Conservation (phyloP, 2,113 vertebrate genomes). For the Tonatia bakeri region DNA sequence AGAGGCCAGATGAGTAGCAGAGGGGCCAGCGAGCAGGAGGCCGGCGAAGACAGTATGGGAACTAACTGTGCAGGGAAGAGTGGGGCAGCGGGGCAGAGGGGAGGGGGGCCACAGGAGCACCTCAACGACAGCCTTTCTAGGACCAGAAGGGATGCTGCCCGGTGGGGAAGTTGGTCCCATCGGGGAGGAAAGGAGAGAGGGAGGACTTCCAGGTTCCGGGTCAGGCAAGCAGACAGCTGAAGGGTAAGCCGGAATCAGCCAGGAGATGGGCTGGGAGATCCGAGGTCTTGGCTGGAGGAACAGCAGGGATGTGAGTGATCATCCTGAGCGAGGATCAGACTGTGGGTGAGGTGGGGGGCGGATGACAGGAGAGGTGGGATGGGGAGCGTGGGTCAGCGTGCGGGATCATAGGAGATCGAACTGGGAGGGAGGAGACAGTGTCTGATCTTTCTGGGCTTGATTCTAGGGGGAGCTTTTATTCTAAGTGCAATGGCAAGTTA, state of each 20-base stretch:
- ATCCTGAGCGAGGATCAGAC: neutral
- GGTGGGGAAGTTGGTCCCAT: neutral
- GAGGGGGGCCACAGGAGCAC: neutral
- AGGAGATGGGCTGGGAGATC: neutral
- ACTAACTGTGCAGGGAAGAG: neutral
- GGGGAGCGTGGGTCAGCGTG: no score
- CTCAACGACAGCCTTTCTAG: neutral
- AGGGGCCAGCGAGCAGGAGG: neutral
- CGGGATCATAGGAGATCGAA: no score
- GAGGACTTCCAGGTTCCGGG: neutral
- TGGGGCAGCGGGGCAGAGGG: fast-evolving
- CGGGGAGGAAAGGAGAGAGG: neutral
- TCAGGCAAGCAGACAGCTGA: neutral
- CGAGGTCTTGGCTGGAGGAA: neutral
- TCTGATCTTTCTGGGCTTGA: neutral
- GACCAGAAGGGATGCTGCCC: neutral
- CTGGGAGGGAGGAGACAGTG: neutral
- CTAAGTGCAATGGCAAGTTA: neutral
- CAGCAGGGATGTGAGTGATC: neutral
- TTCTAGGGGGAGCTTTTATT: neutral
- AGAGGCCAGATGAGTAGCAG: neutral
- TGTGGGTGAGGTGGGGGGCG: neutral
- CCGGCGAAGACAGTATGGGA: neutral
- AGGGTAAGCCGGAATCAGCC: neutral
- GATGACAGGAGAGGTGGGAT: neutral